phyloP scores from a whole-genome alignment of 2,888 invertebrate genomes.

The Thysanoteuthis rhombus region DNA sequence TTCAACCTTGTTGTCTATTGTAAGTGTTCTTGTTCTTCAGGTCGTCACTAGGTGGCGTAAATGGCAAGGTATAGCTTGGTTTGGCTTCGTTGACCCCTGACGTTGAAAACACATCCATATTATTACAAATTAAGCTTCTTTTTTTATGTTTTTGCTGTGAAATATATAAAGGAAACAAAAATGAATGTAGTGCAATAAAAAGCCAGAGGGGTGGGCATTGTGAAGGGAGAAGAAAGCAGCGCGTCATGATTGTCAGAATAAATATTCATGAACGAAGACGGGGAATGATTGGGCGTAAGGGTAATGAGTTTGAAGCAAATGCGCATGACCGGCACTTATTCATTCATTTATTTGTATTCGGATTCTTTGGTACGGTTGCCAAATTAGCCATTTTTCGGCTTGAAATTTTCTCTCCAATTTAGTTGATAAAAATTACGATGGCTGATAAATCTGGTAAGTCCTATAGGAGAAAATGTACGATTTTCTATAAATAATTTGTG shows the following conservation, averaged over 20 bases:
- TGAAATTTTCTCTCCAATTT: no score
- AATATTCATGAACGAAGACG: not conserved
- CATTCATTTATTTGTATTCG: not conserved
- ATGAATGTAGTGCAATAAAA: not conserved
- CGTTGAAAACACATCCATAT: not conserved
- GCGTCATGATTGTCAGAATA: not conserved
- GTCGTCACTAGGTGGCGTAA: not conserved
- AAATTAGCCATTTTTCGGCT: no score
- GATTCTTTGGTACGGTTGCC: no score
- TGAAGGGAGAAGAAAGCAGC: not conserved
- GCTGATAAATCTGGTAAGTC: no score
- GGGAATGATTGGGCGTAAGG: not conserved
- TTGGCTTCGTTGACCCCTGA: not conserved
- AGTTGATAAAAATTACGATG: no score
- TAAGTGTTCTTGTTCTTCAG: not conserved
- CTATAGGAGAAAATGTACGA: no score
- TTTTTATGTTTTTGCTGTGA: not conserved
- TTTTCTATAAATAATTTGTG: no score
- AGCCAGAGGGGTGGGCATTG: no score
- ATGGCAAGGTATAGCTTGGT: not conserved
- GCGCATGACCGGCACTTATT: not conserved
- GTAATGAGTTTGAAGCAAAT: not conserved
- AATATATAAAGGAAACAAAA: not conserved
- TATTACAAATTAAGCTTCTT: not conserved
- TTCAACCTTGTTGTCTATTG: not conserved